Base-by-base conservation (phyloP, 2,888 invertebrate genomes). In the Plagodis dolabraria region DNA sequence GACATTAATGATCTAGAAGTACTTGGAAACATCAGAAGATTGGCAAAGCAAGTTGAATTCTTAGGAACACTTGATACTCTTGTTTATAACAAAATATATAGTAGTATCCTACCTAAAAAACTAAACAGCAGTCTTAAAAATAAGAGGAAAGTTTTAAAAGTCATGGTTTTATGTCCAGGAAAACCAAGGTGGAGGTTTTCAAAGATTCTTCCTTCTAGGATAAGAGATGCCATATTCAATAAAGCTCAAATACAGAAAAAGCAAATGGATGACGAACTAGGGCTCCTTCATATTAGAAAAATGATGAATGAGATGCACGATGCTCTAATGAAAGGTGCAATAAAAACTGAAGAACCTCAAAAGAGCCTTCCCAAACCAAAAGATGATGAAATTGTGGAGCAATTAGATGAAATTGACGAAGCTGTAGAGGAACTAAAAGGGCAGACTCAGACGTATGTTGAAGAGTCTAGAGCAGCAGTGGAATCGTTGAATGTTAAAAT, bases 1-100 rank as follows among this genome's bases (percentile, higher is more conserved):
- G 94, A 94, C 64, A 94, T 94, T 2, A 93, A 92, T 53, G 93
- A 92, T 64, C 82, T 94, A 59, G 94, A 94, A 82, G 77, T 93
- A 0, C 82, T 94, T 45, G 94, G 94, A 0, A 93, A 93, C 60
- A 93, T 94, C 12, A 85, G 91, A 60, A 82, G 94, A 63, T 69
- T 94, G 11, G 92, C 87, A 0, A 94, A 94, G 64, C 94, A 94
- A 76, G 94, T 94, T 0, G 93, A 93, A 58, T 94, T 94, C 63
- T 77, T 94, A 42, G 85, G 89, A 34, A 90, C 92, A 7, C 71
- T 94, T 55, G 94, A 94, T 49, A 87, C 88, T n/a, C 74, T 93
- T 34, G 89, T 93, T 0, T 93, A 93, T 63, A 93, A 93, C 62
- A 85, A 78, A 64, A 74, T 88, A 12, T 88, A 91, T 54, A 84